A percentile compares a stretch with the other conserved stretches of the same genome.
Evolutionary conservation across 2,797 vertebrate species (phyloP).

Genomic region (Cirrhinus molitorella): DNA sequence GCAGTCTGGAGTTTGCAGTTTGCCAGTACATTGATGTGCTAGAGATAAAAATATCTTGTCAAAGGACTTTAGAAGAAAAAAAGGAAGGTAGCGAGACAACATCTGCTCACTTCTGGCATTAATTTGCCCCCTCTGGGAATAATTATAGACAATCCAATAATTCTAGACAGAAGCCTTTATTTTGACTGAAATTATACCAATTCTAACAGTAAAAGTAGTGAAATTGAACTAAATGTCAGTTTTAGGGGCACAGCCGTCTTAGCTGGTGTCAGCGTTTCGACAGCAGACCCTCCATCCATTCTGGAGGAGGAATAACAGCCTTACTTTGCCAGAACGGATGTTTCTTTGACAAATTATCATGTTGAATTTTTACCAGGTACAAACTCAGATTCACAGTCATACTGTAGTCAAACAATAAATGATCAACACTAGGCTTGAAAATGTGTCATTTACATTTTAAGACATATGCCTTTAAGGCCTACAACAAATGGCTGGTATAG

Average conservation of each 20-base stretch:
- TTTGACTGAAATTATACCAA: constrained; percentile 44
- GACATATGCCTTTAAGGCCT: not conserved
- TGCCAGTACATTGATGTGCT: constrained; percentile 63
- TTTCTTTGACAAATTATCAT: constrained; percentile 66
- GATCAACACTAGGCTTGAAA: not conserved
- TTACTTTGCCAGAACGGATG: constrained; percentile 67
- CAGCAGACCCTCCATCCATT: constrained; percentile 56
- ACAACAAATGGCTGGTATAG: no score
- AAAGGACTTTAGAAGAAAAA: constrained; percentile 42
- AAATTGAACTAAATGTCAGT: constrained; percentile 41
- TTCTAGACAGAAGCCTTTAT: constrained; percentile 40
- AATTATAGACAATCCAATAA: constrained; percentile 57
- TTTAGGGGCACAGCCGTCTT: constrained; percentile 4
- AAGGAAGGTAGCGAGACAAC: constrained; percentile 44
- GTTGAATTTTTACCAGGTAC: constrained; percentile 66
- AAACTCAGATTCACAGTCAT: constrained; percentile 64
- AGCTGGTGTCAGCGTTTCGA: constrained; percentile 36
- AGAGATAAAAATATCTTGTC: constrained; percentile 67
- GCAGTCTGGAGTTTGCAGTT: constrained; percentile 59
- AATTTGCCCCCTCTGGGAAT: constrained; percentile 56
- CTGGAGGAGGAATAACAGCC: constrained; percentile 63
- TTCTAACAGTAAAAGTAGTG: constrained; percentile 29
- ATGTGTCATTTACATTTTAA: not conserved
- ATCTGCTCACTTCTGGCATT: constrained; percentile 55
- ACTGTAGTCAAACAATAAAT: constrained; percentile 67